These are phyloP conservation scores for Lipophrys pholis DNA, from an alignment of 2,113 vertebrate species.

Conservation along the genomic window DNA sequence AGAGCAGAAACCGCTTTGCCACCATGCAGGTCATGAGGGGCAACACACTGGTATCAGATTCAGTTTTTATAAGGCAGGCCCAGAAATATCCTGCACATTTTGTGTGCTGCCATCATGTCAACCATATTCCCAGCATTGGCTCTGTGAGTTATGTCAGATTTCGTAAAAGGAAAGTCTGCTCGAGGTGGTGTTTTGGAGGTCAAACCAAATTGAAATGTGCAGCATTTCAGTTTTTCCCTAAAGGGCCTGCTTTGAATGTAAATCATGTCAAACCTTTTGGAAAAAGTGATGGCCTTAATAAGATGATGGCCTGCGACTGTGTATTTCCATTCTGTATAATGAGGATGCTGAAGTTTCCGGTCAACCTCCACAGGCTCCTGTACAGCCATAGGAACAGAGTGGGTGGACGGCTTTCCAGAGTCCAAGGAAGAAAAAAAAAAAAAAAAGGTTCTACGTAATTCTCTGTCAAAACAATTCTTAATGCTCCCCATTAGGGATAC, in stretches of 20 bases:
- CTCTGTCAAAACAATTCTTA: slow-evolving; percentile 63
- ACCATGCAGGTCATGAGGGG: neutral
- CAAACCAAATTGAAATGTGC: slow-evolving; percentile 5
- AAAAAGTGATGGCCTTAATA: neutral
- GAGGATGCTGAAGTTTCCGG: slow-evolving; percentile 38
- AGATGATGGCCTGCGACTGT: slow-evolving; percentile 6
- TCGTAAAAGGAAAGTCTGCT: neutral
- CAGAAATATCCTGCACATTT: neutral
- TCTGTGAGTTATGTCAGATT: slow-evolving; percentile 6
- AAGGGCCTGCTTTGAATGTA: slow-evolving; percentile 9
- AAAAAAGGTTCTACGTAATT: slow-evolving; percentile 55
- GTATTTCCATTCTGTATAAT: slow-evolving; percentile 30
- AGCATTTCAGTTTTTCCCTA: neutral
- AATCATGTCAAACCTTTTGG: slow-evolving; percentile 7
- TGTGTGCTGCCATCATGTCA: slow-evolving; percentile 16
- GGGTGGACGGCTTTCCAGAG: slow-evolving; percentile 41
- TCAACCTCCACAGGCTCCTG: slow-evolving; percentile 17
- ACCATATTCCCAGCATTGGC: neutral
- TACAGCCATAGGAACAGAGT: slow-evolving; percentile 42
- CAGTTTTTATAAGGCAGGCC: slow-evolving; percentile 8
- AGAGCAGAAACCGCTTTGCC: no score
- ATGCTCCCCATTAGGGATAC: slow-evolving; percentile 58
- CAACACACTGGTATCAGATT: slow-evolving; percentile 1
- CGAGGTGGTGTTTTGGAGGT: slow-evolving; percentile 1
- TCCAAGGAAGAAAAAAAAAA: slow-evolving; percentile 12